Base-by-base conservation (phyloP, 2,113 vertebrate genomes). In the Nothobranchius furzeri region DNA sequence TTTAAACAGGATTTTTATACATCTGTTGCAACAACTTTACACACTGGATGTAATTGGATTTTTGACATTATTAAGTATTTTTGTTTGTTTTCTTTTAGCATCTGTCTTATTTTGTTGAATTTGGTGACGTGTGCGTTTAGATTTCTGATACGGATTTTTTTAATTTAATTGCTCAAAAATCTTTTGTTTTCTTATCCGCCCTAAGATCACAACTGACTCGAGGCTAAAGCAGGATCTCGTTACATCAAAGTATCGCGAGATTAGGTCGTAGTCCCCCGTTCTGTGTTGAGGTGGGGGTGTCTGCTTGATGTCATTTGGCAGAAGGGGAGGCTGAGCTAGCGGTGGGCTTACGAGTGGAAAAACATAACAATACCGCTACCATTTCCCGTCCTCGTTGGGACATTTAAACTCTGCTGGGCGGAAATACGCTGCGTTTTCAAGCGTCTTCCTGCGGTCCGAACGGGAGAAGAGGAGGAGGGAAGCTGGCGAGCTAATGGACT, bases 241-340 rank as follows among this genome's bases (percentile, higher is more conserved):
- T 60, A 47, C 4, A 20, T 2, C 47, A 1, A 6, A 64, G 45
- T 91, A 80, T 92, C 93, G 91, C 93, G 92, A 92, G 87, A 92
- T 67, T 64, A 68, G 60, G 37, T 6, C 25, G 25, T n/a, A 13
- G 20, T 17, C 4, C 46, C 69, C 35, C 46, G 11, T 12, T 48
- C 42, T 56, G 49, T 60, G 1, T 40, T 63, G 82, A 83, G 85
- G 87, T 73, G 85, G 85, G 86, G 87, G 73, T 82, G 87, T 88
- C 80, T 74, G 76, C 66, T 78, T 86, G 84, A 85, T 93, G 90
- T 91, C 88, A 90, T 87, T 83, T 62, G 82, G 72, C 75, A 80
- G 72, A 70, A 68, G 63, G 79, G 62, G 78, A 85, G 83, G 72
- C 76, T 82, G 75, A 85, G 76, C 72, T 85, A 81, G 64, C 76